phyloP scores from a whole-genome alignment of 2,113 vertebrate genomes.

The Clupea harengus region DNA sequence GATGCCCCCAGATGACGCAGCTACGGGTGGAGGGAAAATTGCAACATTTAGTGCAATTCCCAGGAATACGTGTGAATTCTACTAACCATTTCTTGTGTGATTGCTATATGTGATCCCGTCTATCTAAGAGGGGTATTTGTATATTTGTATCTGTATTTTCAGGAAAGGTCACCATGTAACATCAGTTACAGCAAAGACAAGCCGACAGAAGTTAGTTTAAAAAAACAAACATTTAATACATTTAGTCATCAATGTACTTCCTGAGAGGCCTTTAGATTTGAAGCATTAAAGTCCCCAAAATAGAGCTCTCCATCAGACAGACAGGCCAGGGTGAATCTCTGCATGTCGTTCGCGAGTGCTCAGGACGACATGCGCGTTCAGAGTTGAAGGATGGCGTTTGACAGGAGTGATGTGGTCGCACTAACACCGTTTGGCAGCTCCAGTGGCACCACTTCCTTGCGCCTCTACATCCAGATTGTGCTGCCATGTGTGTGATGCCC shows the following conservation, averaged over 20 bases:
- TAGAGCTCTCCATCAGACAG: neutral
- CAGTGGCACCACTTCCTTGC: neutral
- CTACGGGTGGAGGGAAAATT: neutral
- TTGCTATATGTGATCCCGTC: too few species aligned
- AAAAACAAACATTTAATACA: neutral
- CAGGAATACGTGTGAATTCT: neutral
- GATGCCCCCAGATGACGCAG: neutral
- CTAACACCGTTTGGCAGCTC: neutral
- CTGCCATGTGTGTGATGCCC: constrained; percentile 28
- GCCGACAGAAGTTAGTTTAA: neutral
- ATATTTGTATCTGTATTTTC: neutral
- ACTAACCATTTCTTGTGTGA: too few species aligned
- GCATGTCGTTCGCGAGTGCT: neutral
- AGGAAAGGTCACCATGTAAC: neutral
- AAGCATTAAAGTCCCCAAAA: neutral
- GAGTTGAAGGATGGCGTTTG: neutral
- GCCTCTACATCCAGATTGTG: neutral
- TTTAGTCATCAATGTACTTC: neutral
- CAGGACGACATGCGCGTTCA: neutral
- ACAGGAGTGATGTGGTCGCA: neutral
- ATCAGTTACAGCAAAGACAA: neutral
- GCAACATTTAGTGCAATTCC: neutral
- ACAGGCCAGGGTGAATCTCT: neutral
- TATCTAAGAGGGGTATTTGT: too few species aligned
- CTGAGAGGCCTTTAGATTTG: neutral